Percentiles rank a stretch among this genome's conserved stretches.
phyloP scores from a whole-genome alignment of 1,140 invertebrate species.

The Procambarus clarkii region DNA sequence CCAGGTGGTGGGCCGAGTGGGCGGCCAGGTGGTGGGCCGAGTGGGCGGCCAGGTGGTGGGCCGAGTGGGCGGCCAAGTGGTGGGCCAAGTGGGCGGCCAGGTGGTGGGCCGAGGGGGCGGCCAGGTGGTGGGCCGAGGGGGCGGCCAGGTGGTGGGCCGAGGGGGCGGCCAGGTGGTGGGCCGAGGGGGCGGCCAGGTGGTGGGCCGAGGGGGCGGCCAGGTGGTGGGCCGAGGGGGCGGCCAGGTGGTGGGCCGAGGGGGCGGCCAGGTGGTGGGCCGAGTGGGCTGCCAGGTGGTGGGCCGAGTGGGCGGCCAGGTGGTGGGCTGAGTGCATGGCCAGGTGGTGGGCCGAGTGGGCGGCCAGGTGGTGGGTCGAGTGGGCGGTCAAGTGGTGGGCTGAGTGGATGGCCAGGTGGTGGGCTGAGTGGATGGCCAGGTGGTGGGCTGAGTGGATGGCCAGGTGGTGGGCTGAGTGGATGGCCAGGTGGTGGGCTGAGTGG shows the following conservation, averaged over 20 bases:
- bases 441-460: no score
- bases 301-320: no score
- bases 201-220: not conserved
- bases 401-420: no score
- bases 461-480: no score
- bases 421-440: no score
- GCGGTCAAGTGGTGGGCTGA: no score
- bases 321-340: not conserved
- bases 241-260: not conserved
- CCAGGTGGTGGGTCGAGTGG: no score
- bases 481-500: no score
- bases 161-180: not conserved
- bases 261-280: not conserved
- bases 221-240: not conserved
- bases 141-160: not conserved
- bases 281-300: not conserved
- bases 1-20: not conserved
- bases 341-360: no score
- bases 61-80: not conserved
- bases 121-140: not conserved
- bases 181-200: not conserved
- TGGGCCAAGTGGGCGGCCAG: not conserved
- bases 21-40: not conserved
- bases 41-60: not conserved
- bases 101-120: conserved; percentile 1